These are phyloP conservation scores for Lycaon pictus DNA, from an alignment of 2,113 vertebrate genomes.

Conservation along the genomic window DNA sequence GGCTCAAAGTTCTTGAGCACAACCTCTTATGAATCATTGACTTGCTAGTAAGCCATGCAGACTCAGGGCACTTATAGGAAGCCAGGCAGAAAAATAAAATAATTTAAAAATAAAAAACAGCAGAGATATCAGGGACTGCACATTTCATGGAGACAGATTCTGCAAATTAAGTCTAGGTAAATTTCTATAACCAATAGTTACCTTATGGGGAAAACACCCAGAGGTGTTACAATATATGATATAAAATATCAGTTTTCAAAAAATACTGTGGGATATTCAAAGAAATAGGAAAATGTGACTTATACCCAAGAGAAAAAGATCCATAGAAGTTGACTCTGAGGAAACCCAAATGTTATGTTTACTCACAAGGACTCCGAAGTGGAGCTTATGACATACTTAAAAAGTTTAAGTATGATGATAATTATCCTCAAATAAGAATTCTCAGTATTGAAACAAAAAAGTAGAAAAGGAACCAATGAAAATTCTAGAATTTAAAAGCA, in stretches of 20 bases:
- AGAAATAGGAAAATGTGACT: constrained; percentile 11
- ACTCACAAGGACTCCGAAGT: neutral
- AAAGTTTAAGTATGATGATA: constrained; percentile 7
- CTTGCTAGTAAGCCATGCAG: neutral
- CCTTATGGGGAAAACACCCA: neutral
- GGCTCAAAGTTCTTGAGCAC: neutral
- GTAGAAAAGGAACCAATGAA: neutral
- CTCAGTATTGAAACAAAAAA: neutral
- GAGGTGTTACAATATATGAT: neutral
- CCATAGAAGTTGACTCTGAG: neutral
- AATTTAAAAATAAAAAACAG: neutral
- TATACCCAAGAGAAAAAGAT: neutral
- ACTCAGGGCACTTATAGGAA: neutral
- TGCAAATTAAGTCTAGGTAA: neutral
- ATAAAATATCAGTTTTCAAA: neutral
- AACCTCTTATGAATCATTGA: neutral
- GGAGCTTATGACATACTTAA: neutral
- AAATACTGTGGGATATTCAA: constrained; percentile 1
- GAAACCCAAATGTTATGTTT: constrained; percentile 6
- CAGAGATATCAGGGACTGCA: neutral
- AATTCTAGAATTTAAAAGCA: constrained; percentile 34
- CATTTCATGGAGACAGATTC: neutral
- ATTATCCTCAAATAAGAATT: neutral
- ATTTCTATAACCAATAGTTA: neutral
- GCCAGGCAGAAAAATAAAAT: neutral